Percentiles rank a stretch among this genome's conserved stretches.
Evolutionary conservation across 2,888 invertebrate species (phyloP).

Genomic region (Seira sanloemensis): DNA sequence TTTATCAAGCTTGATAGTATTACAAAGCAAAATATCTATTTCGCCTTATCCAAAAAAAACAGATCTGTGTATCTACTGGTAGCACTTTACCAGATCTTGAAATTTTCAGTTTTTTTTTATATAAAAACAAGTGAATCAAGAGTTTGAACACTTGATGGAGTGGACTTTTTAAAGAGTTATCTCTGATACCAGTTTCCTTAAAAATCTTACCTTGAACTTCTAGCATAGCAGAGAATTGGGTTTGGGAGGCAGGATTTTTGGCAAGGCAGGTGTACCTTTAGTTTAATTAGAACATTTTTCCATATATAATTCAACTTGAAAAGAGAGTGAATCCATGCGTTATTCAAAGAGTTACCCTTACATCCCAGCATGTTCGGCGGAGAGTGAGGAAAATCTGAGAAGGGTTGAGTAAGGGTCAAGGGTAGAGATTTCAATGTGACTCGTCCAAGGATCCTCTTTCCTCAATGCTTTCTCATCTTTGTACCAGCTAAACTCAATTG

Average conservation of each 20-base stretch:
- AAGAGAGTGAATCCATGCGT: background rate
- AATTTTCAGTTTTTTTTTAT: too few relatives aligned
- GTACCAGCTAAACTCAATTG: conserved; percentile 87
- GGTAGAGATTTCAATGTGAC: conserved; percentile 69
- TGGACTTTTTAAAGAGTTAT: too few relatives aligned
- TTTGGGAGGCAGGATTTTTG: conserved; percentile 74
- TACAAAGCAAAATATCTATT: background rate
- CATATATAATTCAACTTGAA: background rate
- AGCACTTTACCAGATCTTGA: too few relatives aligned
- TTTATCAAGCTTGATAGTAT: background rate
- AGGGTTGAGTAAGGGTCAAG: conserved; percentile 73
- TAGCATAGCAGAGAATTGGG: conserved; percentile 75
- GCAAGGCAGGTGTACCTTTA: conserved; percentile 75
- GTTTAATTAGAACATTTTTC: background rate
- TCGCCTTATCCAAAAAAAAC: too few relatives aligned
- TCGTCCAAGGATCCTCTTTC: conserved; percentile 58
- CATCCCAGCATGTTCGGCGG: conserved; percentile 74
- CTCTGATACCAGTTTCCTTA: too few relatives aligned
- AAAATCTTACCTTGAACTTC: conserved; percentile 76
- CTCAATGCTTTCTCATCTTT: conserved; percentile 80
- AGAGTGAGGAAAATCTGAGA: conserved; percentile 75
- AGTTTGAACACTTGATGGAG: too few relatives aligned
- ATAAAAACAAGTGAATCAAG: too few relatives aligned
- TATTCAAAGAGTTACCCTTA: background rate
- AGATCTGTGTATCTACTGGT: too few relatives aligned